These are phyloP conservation scores for Lordiphosa stackelbergi DNA, from an alignment of 1,140 invertebrate genomes.

Conservation along the genomic window DNA sequence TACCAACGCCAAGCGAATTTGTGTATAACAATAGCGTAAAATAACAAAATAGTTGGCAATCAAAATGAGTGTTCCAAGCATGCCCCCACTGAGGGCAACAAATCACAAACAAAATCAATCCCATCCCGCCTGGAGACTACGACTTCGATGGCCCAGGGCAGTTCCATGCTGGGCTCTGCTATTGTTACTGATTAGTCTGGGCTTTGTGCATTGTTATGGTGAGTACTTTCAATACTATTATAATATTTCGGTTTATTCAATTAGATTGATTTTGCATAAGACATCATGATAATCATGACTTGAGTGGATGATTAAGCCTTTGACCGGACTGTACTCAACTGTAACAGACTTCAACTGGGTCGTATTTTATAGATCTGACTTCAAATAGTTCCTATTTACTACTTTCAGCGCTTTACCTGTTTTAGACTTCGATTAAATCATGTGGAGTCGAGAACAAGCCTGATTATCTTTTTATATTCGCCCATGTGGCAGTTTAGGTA, in stretches of 20 bases:
- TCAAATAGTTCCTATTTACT: no score
- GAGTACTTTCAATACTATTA: constrained; percentile 39
- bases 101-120: constrained; percentile 29
- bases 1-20: constrained; percentile 40
- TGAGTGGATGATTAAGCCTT: constrained; percentile 4
- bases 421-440: no score
- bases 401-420: no score
- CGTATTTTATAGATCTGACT: no score
- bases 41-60: constrained; percentile 45
- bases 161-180: constrained; percentile 27
- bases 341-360: no score
- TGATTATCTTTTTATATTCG: no score
- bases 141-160: constrained; percentile 22
- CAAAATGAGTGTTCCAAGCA: constrained; percentile 66
- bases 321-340: not conserved
- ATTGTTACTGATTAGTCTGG: constrained; percentile 61
- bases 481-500: no score
- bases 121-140: constrained; percentile 22
- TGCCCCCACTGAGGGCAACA: constrained; percentile 60
- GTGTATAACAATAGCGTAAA: constrained; percentile 35
- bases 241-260: constrained; percentile 38
- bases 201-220: constrained; percentile 66
- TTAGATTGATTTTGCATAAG: constrained; percentile 39
- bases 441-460: no score
- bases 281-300: not conserved